These are phyloP conservation scores for Amphipyra berbera DNA, from an alignment of 2,888 invertebrate species.

Conservation along the genomic window DNA sequence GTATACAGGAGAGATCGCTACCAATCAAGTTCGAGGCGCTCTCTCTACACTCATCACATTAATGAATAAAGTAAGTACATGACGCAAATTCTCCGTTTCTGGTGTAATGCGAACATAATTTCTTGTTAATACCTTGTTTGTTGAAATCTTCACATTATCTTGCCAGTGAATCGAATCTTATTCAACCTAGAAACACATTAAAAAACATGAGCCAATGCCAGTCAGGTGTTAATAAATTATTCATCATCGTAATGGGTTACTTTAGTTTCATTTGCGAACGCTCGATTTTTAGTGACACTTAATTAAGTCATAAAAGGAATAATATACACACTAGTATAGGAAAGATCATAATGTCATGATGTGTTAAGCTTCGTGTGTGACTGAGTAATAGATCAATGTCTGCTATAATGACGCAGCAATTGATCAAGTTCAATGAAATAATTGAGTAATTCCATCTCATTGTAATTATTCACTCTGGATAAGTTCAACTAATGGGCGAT, in stretches of 20 bases:
- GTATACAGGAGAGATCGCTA: slow-evolving; percentile 91
- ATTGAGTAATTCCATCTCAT: slow-evolving; percentile 45
- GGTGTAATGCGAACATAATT: slow-evolving; percentile 13
- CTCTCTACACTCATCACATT: slow-evolving; percentile 91
- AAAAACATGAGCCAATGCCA: slow-evolving; percentile 54
- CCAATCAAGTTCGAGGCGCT: slow-evolving; percentile 90
- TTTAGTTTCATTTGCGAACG: slow-evolving; percentile 28
- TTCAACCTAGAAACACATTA: slow-evolving; percentile 50
- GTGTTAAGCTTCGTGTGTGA: slow-evolving; percentile 8
- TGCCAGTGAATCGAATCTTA: slow-evolving; percentile 30
- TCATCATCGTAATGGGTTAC: slow-evolving; percentile 48
- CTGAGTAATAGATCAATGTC: slow-evolving; percentile 40
- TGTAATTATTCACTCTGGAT: slow-evolving; percentile 61
- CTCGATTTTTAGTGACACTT: slow-evolving; percentile 12
- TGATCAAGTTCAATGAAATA: slow-evolving; percentile 53
- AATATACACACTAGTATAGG: slow-evolving; percentile 5
- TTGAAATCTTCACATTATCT: slow-evolving; percentile 20
- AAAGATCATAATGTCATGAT: slow-evolving; percentile 7
- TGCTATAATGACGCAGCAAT: slow-evolving; percentile 25
- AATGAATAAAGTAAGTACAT: slow-evolving; percentile 86
- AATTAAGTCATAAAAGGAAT: slow-evolving; percentile 17
- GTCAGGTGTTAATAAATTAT: slow-evolving; percentile 59
- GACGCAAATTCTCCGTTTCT: slow-evolving; percentile 14
- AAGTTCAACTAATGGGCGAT: slow-evolving; percentile 60
- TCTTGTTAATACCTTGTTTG: slow-evolving; percentile 2